phyloP scores from a whole-genome alignment of 2,888 invertebrate species.

The Notodromas monacha region DNA sequence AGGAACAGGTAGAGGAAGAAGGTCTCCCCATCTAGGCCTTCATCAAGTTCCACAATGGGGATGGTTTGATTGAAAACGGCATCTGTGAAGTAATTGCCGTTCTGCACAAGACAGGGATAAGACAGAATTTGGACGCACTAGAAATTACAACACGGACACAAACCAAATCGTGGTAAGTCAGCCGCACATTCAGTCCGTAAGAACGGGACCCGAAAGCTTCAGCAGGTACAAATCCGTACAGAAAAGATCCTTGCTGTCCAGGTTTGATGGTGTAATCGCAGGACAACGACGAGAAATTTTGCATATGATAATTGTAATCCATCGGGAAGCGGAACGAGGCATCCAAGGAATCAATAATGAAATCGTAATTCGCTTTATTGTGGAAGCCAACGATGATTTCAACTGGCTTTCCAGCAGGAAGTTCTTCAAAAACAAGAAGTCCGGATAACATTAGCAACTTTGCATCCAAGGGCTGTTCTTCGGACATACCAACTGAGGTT shows the following conservation, averaged over 20 bases:
- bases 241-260: slow-evolving; percentile 65
- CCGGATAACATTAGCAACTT: slow-evolving; percentile 1
- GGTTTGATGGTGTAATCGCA: slow-evolving; percentile 65
- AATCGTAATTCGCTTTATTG: slow-evolving; percentile 70
- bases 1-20: slow-evolving; percentile 90
- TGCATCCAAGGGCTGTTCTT: too few relatives aligned
- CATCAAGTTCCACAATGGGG: slow-evolving; percentile 74
- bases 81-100: slow-evolving; percentile 34
- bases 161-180: slow-evolving; percentile 56
- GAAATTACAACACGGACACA: slow-evolving; percentile 11
- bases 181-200: slow-evolving; percentile 68
- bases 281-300: slow-evolving; percentile 74
- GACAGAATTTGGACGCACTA: too few relatives aligned
- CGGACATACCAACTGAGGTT: slow-evolving; percentile 7
- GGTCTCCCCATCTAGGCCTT: slow-evolving; percentile 88
- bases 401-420: slow-evolving; percentile 64
- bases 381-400: slow-evolving; percentile 84
- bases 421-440: slow-evolving; percentile 23
- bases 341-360: slow-evolving; percentile 65
- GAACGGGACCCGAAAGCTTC: slow-evolving; percentile 90
- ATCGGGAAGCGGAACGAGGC: slow-evolving; percentile 95
- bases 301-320: slow-evolving; percentile 91
- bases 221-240: slow-evolving; percentile 73
- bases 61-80: slow-evolving; percentile 94
- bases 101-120: slow-evolving; percentile 17